These are phyloP conservation scores for Catagonus wagneri DNA, from an alignment of 2,113 vertebrate genomes.

Conservation along the genomic window DNA sequence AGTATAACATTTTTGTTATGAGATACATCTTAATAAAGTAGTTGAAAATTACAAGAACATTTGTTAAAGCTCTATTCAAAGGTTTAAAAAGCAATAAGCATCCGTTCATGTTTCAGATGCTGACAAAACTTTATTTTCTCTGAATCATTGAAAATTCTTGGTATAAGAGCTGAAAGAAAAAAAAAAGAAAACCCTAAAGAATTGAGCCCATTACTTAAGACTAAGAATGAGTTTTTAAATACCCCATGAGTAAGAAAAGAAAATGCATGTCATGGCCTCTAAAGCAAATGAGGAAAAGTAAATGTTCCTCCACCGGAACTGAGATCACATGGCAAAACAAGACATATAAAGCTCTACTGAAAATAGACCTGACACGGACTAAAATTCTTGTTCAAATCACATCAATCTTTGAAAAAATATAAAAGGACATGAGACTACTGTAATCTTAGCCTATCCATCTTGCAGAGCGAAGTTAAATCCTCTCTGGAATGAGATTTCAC, in stretches of 20 bases:
- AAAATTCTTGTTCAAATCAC: background rate
- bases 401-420: background rate
- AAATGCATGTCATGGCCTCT: background rate
- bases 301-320: background rate
- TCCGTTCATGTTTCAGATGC: background rate
- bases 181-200: background rate
- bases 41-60: background rate
- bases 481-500: background rate
- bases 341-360: background rate
- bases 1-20: background rate
- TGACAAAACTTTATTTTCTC: background rate
- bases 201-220: background rate
- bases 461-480: background rate
- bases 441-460: background rate
- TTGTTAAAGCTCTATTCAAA: background rate
- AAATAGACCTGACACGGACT: background rate
- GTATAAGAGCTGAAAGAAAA: background rate
- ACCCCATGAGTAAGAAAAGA: background rate
- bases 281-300: background rate
- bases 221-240: background rate
- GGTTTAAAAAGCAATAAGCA: background rate
- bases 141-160: background rate
- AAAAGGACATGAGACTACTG: background rate
- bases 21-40: background rate
- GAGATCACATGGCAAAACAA: background rate